These are phyloP conservation scores for Peromyscus maniculatus DNA, from an alignment of 2,113 vertebrate genomes.

Conservation along the genomic window DNA sequence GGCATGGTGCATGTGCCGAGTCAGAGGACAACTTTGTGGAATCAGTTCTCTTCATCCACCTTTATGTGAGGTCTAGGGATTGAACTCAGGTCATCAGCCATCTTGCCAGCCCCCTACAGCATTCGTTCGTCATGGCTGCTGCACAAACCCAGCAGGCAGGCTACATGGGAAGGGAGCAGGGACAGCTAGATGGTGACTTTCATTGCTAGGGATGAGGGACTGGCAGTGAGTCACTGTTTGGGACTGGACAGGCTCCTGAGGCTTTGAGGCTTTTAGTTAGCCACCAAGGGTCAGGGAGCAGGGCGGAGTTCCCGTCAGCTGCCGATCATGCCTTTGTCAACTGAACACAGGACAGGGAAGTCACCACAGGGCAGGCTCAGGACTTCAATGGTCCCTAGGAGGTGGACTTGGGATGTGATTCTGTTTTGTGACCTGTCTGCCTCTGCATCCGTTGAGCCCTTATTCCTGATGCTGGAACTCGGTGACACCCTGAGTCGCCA, in stretches of 20 bases:
- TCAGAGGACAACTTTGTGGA: not conserved
- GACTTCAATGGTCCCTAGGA: not conserved
- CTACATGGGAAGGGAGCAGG: not conserved
- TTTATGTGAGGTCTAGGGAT: not conserved
- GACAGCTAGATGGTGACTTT: not conserved
- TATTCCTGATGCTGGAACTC: no score
- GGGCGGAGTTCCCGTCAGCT: not conserved
- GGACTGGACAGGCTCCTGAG: not conserved
- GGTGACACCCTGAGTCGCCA: not conserved
- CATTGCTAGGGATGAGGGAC: not conserved
- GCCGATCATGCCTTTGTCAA: not conserved
- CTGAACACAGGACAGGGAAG: not conserved
- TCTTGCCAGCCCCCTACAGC: not conserved
- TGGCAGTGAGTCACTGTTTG: not conserved
- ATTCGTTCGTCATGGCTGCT: not conserved
- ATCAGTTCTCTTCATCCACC: not conserved
- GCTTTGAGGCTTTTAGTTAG: not conserved
- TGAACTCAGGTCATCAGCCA: not conserved
- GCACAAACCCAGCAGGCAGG: not conserved
- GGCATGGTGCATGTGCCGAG: not conserved
- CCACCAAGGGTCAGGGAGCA: not conserved
- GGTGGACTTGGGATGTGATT: not conserved
- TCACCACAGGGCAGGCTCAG: not conserved
- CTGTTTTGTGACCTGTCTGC: not conserved
- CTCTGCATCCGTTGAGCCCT: not conserved